A percentile compares a stretch with the other conserved stretches of the same genome.
These are phyloP conservation scores for Urocolius indicus DNA, from an alignment of 2,113 vertebrate species.

Conservation along the genomic window DNA sequence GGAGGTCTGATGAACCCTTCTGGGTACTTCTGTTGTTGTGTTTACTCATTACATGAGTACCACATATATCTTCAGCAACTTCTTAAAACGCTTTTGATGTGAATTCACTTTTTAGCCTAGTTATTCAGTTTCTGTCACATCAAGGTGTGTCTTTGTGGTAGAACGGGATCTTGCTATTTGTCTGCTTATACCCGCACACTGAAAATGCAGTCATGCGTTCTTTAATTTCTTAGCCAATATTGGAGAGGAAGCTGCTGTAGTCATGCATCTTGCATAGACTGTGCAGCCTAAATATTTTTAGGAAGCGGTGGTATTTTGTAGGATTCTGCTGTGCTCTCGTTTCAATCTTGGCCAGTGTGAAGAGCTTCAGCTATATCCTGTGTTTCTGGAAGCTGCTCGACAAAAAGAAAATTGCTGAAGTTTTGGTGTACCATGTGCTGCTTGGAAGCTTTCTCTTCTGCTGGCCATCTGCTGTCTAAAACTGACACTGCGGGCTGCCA, in stretches of 20 bases:
- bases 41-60: not conserved
- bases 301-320: not conserved
- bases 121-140: not conserved
- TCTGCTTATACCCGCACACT: not conserved
- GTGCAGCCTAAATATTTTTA: slow-evolving; percentile 17
- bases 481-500: not conserved
- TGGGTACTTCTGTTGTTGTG: not conserved
- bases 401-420: slow-evolving; percentile 21
- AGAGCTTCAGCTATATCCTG: slow-evolving; percentile 2
- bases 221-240: not conserved
- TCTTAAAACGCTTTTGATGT: not conserved
- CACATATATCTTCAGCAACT: not conserved
- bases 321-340: not conserved
- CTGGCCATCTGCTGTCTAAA: slow-evolving; percentile 61
- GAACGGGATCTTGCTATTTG: not conserved
- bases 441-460: slow-evolving; percentile 51
- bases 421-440: slow-evolving; percentile 35
- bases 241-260: not conserved
- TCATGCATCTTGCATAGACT: not conserved
- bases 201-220: not conserved
- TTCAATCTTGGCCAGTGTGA: slow-evolving; percentile 14
- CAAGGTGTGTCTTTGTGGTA: not conserved
- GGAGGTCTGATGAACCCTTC: not conserved
- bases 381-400: slow-evolving; percentile 37
- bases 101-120: not conserved